Percentiles rank a stretch among this genome's conserved stretches.
phyloP scores from a whole-genome alignment of 2,113 vertebrate species.

The Bos javanicus region DNA sequence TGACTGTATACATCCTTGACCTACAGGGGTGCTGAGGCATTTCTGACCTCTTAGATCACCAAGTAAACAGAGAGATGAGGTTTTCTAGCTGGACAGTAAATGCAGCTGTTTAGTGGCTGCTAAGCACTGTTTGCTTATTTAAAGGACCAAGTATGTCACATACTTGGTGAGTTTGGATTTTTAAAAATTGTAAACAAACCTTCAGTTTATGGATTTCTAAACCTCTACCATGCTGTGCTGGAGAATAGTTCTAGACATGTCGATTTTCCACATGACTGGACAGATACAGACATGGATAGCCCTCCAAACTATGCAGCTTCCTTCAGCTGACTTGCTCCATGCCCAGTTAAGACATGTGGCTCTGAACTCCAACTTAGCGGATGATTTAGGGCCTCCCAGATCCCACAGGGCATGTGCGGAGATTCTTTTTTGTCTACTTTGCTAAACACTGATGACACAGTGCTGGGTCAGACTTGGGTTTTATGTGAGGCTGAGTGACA shows the following conservation, averaged over 20 bases:
- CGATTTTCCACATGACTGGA: not conserved
- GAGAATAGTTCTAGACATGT: not conserved
- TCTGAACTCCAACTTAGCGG: not conserved
- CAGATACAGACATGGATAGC: not conserved
- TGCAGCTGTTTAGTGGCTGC: not conserved
- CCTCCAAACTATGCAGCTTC: not conserved
- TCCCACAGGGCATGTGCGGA: fast-evolving
- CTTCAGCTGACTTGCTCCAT: not conserved
- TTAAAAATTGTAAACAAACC: not conserved
- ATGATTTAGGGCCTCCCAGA: not conserved
- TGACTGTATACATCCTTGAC: not conserved
- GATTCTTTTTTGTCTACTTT: not conserved
- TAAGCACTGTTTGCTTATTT: not conserved
- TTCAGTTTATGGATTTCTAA: not conserved
- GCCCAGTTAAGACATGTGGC: not conserved
- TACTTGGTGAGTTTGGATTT: not conserved
- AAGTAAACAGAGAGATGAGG: not conserved
- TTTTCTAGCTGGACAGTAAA: not conserved
- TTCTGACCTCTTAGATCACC: not conserved
- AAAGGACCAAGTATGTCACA: not conserved
- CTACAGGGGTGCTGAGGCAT: not conserved
- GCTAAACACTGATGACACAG: not conserved
- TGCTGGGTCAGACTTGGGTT: not conserved
- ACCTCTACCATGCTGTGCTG: not conserved
- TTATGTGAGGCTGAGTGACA: not conserved